A percentile compares a stretch with the other conserved stretches of the same genome.
phyloP scores from a whole-genome alignment of 2,113 vertebrate species.

The Ursus arctos region DNA sequence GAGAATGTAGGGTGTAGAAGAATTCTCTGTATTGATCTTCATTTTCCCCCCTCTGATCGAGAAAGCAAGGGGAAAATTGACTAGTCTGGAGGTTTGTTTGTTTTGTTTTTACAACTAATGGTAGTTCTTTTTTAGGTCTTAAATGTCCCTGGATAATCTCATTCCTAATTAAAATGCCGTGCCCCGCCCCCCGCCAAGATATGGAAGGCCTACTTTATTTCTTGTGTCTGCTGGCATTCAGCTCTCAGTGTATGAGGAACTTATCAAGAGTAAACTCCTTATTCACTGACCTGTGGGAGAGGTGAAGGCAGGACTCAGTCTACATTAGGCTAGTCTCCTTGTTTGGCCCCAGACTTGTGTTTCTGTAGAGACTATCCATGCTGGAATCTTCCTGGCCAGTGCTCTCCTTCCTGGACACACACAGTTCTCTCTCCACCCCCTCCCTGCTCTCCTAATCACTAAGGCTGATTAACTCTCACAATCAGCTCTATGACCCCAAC shows the following conservation, averaged over 20 bases:
- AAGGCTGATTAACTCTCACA: not conserved
- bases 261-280: slow-evolving; percentile 22
- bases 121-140: not conserved
- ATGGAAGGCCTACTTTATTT: slow-evolving; percentile 33
- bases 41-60: not conserved
- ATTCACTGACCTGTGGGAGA: not conserved
- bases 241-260: not conserved
- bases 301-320: not conserved
- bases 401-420: not conserved
- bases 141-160: not conserved
- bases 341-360: not conserved
- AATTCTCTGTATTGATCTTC: not conserved
- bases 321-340: not conserved
- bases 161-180: not conserved
- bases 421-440: not conserved
- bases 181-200: not conserved
- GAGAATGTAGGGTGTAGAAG: not conserved
- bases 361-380: not conserved
- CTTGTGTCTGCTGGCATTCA: not conserved
- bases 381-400: not conserved
- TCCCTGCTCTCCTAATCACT: not conserved
- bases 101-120: not conserved
- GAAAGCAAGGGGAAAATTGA: not conserved
- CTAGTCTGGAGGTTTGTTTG: not conserved
- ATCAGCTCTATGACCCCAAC: not conserved